Conservation (phyloP, 2,888 invertebrate species). For the Silvanus unidentatus region DNA sequence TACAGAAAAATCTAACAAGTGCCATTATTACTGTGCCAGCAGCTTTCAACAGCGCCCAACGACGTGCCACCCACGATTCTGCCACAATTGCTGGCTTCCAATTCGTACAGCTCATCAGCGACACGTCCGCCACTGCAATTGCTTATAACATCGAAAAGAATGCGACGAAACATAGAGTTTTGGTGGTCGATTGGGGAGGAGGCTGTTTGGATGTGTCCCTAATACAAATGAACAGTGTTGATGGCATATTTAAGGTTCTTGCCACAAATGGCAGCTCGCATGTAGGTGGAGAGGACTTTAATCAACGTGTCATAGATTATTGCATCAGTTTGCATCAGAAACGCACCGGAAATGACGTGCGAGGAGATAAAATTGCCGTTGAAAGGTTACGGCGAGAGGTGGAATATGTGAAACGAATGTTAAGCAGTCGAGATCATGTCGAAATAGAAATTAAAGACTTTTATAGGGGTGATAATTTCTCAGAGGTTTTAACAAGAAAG, state of each 20-base stretch:
- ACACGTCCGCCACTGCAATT: conserved; percentile 95
- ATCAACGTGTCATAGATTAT: conserved; percentile 97
- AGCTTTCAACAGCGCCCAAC: conserved; percentile 99
- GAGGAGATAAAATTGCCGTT: conserved; percentile 89
- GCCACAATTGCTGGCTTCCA: conserved; percentile 89
- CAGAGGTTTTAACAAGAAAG: conserved; percentile 94
- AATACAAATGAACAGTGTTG: conserved; percentile 93
- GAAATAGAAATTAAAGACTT: conserved; percentile 98
- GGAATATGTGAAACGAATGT: conserved; percentile 93
- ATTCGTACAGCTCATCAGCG: conserved; percentile 96
- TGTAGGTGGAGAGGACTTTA: conserved; percentile 98
- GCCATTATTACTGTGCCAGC: conserved; percentile 92
- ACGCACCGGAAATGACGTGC: conserved; percentile 96
- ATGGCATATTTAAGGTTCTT: conserved; percentile 91
- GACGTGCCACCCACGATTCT: conserved; percentile 98
- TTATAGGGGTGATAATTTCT: conserved; percentile 97
- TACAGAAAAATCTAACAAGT: conserved; percentile 84
- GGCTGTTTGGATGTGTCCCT: conserved; percentile 99
- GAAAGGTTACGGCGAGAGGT: conserved; percentile 96
- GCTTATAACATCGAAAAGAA: conserved; percentile 96
- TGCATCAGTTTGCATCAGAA: conserved; percentile 95
- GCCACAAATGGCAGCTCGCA: conserved; percentile 95
- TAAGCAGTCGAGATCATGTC: conserved; percentile 92
- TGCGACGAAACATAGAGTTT: conserved; percentile 95
- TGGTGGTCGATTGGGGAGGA: conserved; percentile 98